These are phyloP conservation scores for Pantherophis alleghaniensis DNA, from an alignment of 2,797 vertebrate genomes.

Conservation along the genomic window DNA sequence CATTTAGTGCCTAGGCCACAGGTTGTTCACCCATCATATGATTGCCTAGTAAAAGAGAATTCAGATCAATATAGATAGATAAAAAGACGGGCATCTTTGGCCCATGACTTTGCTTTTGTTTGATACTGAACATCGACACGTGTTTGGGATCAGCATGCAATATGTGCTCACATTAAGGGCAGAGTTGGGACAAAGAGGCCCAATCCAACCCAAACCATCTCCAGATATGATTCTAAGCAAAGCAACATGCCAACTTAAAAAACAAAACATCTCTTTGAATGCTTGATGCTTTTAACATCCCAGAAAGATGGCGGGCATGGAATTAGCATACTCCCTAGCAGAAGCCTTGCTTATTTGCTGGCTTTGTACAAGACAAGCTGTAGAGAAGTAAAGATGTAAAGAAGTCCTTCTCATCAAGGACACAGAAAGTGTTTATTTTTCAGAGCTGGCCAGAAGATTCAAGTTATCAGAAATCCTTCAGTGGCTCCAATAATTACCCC, in stretches of 20 bases:
- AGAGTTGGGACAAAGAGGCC: background rate
- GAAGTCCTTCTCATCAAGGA: background rate
- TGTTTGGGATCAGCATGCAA: background rate
- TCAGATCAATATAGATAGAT: background rate
- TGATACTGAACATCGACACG: background rate
- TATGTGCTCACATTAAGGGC: background rate
- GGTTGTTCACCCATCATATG: background rate
- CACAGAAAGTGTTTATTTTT: background rate
- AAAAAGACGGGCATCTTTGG: background rate
- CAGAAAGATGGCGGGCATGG: background rate
- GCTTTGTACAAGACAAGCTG: background rate
- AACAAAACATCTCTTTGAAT: background rate
- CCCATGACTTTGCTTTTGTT: background rate
- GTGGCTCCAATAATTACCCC: background rate
- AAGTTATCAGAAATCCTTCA: background rate
- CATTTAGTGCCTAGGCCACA: background rate
- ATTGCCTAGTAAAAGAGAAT: background rate
- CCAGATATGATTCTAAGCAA: background rate
- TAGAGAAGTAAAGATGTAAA: background rate
- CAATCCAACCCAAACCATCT: background rate
- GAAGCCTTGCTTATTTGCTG: background rate
- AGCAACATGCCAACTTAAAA: background rate
- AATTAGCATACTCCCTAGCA: background rate
- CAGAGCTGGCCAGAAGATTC: background rate
- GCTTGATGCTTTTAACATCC: background rate